Percentiles rank a stretch among this genome's conserved stretches.
These are phyloP conservation scores for Cryptomyrus ogoouensis DNA, from an alignment of 2,113 vertebrate genomes.

Conservation along the genomic window DNA sequence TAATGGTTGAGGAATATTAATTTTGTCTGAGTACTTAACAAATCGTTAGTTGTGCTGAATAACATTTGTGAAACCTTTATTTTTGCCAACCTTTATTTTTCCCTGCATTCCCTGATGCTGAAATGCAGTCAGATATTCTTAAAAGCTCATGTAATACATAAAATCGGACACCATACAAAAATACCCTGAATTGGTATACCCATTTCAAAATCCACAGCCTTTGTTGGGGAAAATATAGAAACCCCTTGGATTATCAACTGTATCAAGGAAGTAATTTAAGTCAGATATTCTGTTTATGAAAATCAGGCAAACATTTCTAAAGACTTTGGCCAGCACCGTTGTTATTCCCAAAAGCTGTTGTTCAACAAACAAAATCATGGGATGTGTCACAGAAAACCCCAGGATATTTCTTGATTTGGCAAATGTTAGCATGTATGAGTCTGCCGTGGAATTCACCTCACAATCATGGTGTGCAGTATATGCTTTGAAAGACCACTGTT, in stretches of 20 bases:
- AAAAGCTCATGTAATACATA: background rate
- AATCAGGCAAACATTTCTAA: background rate
- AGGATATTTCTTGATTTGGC: background rate
- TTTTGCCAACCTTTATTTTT: background rate
- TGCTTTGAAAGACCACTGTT: background rate
- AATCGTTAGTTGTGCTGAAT: background rate
- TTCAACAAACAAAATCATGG: background rate
- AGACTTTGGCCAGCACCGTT: background rate
- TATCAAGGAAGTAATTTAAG: background rate
- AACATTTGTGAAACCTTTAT: background rate
- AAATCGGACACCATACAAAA: background rate
- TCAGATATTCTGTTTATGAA: background rate
- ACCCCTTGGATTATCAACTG: background rate
- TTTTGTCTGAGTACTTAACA: background rate
- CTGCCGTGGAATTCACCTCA: background rate
- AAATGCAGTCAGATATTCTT: background rate
- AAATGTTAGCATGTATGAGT: background rate
- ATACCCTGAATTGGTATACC: background rate
- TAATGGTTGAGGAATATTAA: background rate
- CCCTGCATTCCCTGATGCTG: background rate
- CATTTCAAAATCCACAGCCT: background rate
- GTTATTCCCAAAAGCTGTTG: background rate
- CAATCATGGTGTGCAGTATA: background rate
- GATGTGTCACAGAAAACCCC: background rate
- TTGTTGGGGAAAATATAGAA: background rate